phyloP scores from a whole-genome alignment of 92 coral and sea anemone genomes.

The Chrysogorgia sp. region DNA sequence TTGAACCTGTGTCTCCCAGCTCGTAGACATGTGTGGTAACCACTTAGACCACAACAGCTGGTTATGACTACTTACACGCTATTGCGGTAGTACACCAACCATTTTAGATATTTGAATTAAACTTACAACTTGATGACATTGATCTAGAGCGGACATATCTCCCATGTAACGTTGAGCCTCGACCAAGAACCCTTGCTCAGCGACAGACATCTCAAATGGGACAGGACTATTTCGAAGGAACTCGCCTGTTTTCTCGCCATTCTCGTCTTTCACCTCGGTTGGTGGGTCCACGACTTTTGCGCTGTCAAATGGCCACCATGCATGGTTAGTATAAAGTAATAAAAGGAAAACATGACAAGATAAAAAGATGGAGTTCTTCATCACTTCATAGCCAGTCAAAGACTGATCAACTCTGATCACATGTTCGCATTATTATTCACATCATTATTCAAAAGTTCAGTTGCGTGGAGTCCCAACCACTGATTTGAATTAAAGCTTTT shows the following conservation, averaged over 20 bases:
- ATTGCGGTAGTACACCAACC: too few species aligned
- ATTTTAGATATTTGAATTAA: neutral
- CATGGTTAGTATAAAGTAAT: neutral
- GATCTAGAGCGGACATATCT: constrained; percentile 81
- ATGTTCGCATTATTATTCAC: neutral
- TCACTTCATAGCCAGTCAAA: neutral
- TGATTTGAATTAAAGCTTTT: neutral
- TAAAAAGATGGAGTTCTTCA: neutral
- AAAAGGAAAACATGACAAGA: neutral
- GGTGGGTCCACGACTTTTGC: constrained; percentile 35
- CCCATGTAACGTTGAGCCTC: constrained; percentile 94
- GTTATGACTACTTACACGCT: too few species aligned
- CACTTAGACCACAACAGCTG: too few species aligned
- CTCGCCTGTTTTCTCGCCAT: constrained; percentile 57
- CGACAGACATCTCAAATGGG: constrained; percentile 95
- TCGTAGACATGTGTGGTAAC: too few species aligned
- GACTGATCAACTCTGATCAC: neutral
- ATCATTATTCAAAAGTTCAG: neutral
- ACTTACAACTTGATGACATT: constrained; percentile 96
- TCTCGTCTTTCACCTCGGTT: constrained; percentile 38
- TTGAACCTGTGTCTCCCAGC: too few species aligned
- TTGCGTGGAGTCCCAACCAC: neutral
- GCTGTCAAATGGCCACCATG: constrained; percentile 89
- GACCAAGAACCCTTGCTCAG: constrained; percentile 86
- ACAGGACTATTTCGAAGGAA: constrained; percentile 82